Evolutionary conservation across 1,140 invertebrate species (phyloP), one percentile per base, ranked within the genome.

Genomic region (Cotesia glomerata): DNA sequence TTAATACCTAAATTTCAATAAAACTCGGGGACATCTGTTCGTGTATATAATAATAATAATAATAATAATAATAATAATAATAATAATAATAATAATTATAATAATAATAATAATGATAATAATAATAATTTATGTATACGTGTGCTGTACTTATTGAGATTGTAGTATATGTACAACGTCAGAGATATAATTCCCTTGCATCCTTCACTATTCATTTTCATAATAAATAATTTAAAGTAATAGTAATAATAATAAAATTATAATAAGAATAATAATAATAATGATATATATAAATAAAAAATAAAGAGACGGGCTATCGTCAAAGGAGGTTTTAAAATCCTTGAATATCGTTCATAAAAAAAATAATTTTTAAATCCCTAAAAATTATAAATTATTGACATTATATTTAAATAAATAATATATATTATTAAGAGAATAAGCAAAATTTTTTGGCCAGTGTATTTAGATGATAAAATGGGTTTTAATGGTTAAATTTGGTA

Each of bases 341-440:
- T 73, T 68, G 11, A 73, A 14, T 69, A 75, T 72, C 35, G 66
- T 75, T 75, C 70, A 61, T 66, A 72, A 63, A 72, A 72, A 69
- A 72, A 65, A 65, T 39, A 72, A 72, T 75, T 72, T 72, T 61
- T 62, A 72, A 71, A 69, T 70, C 63, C 39, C 62, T 49, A 14
- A 61, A 62, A 26, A 26, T 26, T 26, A 26, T 26, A 26, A 26
- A 26, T 26, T 26, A 26, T 26, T 26, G 2, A 26, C n/a, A n/a
- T n/a, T n/a, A n/a, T n/a, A n/a, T n/a, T 26, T 26, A 26, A 26
- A 26, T 26, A 26, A 26, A 26, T 26, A 26, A 26, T n/a, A n/a
- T n/a, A n/a, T n/a, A n/a, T n/a, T n/a, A n/a, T n/a, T n/a, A n/a
- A n/a, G n/a, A n/a, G n/a, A n/a, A n/a, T n/a, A n/a, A n/a, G n/a